phyloP scores from a whole-genome alignment of 1,140 invertebrate species.

The Planococcus citri region DNA sequence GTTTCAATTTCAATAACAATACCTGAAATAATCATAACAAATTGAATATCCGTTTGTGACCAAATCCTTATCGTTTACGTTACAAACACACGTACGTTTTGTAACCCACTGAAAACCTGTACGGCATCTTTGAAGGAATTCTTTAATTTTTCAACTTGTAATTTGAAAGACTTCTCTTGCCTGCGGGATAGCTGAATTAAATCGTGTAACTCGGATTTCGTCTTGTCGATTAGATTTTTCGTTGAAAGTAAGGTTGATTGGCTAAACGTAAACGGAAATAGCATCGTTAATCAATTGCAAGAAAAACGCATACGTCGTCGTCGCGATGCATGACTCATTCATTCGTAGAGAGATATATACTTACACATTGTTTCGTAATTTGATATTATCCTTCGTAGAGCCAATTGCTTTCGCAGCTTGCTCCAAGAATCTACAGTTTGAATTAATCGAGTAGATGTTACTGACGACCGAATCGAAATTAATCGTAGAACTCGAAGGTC shows the following conservation, averaged over 20 bases:
- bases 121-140: conserved; percentile 66
- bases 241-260: conserved; percentile 65
- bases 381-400: conserved; percentile 55
- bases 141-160: conserved; percentile 68
- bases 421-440: conserved; percentile 53
- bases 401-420: conserved; percentile 61
- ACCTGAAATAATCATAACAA: neutral
- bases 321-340: conserved; percentile 5
- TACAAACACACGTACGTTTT: conserved; percentile 46
- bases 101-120: conserved; percentile 58
- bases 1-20: neutral
- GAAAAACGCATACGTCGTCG: conserved; percentile 23
- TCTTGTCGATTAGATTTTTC: conserved; percentile 58
- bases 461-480: conserved; percentile 43
- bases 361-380: conserved; percentile 51
- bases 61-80: too few relatives aligned
- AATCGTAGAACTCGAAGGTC: neutral
- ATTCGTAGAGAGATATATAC: too few relatives aligned
- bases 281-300: conserved; percentile 20
- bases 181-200: conserved; percentile 49
- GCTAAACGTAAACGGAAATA: conserved; percentile 35
- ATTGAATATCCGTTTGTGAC: too few relatives aligned
- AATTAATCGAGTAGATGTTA: conserved; percentile 63
- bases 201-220: conserved; percentile 55
- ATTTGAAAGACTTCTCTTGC: conserved; percentile 61